Conservation (phyloP, 2,888 invertebrate species). For the Philopedon plagiatum region DNA sequence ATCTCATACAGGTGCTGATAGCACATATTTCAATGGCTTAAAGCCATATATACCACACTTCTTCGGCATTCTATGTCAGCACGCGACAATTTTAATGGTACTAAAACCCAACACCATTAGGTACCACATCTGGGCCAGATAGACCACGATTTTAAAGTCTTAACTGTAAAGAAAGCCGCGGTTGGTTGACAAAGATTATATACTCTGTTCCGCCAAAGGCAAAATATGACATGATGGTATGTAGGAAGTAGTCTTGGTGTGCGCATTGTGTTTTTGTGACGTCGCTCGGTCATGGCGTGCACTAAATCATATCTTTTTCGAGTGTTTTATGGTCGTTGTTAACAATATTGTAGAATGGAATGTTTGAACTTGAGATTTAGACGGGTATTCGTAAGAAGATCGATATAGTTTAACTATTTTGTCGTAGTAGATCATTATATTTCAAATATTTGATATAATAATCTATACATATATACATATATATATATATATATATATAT, state of each 20-base stretch:
- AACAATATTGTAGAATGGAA: conserved; percentile 28
- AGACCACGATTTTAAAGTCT: conserved; percentile 57
- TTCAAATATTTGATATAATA: too few species aligned
- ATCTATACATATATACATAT: too few species aligned
- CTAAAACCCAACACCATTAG: conserved; percentile 27
- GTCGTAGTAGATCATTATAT: too few species aligned
- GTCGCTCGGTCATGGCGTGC: conserved; percentile 27
- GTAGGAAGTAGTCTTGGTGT: conserved; percentile 58
- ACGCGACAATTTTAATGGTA: conserved; percentile 16
- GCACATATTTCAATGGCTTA: neutral
- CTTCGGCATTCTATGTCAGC: neutral
- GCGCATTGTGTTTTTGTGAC: conserved; percentile 40
- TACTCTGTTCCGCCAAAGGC: conserved; percentile 43
- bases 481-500: too few species aligned
- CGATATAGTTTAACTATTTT: neutral
- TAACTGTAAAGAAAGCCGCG: conserved; percentile 57
- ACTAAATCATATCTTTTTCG: conserved; percentile 41
- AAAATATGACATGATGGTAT: conserved; percentile 62
- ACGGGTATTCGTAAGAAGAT: neutral
- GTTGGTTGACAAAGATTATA: conserved; percentile 61
- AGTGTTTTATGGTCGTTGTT: conserved; percentile 44
- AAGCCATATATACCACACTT: neutral
- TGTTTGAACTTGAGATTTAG: conserved; percentile 11
- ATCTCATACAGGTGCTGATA: too few species aligned
- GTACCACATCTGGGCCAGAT: conserved; percentile 54